Conservation (phyloP, 2,888 invertebrate species). For the Magallana nippona region DNA sequence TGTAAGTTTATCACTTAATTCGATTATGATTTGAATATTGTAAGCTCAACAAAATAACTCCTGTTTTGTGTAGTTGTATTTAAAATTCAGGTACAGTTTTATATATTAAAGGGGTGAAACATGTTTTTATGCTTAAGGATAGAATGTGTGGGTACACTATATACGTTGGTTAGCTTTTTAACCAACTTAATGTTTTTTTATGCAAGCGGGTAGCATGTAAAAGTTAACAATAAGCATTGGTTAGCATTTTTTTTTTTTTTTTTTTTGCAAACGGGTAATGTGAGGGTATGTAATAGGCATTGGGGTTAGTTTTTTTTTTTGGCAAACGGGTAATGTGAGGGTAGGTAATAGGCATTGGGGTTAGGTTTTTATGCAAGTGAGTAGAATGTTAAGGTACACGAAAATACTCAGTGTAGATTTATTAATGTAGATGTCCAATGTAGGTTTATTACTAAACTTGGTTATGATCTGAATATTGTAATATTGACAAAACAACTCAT, state of each 20-base stretch:
- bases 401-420: conserved; percentile 5
- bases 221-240: conserved; percentile 16
- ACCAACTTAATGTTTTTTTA: conserved; percentile 16
- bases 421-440: no score
- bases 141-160: conserved; percentile 11
- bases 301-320: background rate
- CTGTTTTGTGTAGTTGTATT: background rate
- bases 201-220: background rate
- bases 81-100: conserved; percentile 11
- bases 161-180: background rate
- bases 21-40: background rate
- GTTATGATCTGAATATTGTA: background rate
- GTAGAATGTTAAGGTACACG: background rate
- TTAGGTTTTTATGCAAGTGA: background rate
- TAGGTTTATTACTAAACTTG: background rate
- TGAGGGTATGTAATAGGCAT: background rate
- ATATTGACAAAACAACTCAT: background rate
- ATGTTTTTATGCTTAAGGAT: background rate
- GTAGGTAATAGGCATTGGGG: background rate
- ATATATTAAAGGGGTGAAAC: background rate
- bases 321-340: background rate
- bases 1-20: no score
- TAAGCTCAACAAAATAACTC: conserved; percentile 1
- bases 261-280: background rate
- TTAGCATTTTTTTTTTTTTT: background rate